Evolutionary conservation across 30 jellyfish, hydroid and myxozoan genomes (phyloP).

Genomic region (Nemopilema nomurai): DNA sequence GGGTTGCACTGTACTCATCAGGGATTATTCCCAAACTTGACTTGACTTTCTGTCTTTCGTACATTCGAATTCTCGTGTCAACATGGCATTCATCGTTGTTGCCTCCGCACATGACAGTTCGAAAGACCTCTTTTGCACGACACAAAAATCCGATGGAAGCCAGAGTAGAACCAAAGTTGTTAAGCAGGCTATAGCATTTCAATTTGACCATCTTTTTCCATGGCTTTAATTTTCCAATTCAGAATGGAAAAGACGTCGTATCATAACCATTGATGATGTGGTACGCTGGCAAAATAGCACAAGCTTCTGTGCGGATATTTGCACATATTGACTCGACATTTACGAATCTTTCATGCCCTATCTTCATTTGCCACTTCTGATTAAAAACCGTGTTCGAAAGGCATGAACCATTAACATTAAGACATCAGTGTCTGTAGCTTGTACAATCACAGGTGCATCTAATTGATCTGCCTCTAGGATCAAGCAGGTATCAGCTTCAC

Average conservation of each 20-base stretch:
- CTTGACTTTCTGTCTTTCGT: conserved; percentile 58
- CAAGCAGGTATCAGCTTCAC: conserved; percentile 42
- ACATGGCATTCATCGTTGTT: conserved; percentile 23
- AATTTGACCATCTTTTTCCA: conserved; percentile 45
- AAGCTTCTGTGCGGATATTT: conserved; percentile 35
- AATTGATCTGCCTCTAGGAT: conserved; percentile 23
- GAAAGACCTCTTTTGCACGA: conserved; percentile 53
- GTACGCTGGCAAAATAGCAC: conserved; percentile 35
- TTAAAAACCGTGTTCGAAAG: background rate
- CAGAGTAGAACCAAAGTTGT: conserved; percentile 40
- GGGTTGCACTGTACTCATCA: conserved; percentile 30
- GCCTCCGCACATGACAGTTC: conserved; percentile 35
- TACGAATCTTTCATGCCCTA: conserved; percentile 29
- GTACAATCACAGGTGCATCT: conserved; percentile 29
- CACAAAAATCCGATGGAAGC: conserved; percentile 7
- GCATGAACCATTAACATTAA: conserved; percentile 19
- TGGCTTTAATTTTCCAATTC: conserved; percentile 20
- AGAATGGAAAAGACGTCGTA: conserved; percentile 43
- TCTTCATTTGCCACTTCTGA: conserved; percentile 42
- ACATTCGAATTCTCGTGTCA: conserved; percentile 46
- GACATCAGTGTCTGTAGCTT: conserved; percentile 34
- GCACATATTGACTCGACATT: conserved; percentile 35
- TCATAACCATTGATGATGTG: conserved; percentile 39
- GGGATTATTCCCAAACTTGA: conserved; percentile 50
- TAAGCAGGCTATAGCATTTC: conserved; percentile 24